Conservation (phyloP, 1,140 invertebrate genomes). For the Bursaphelenchus mucronatus region DNA sequence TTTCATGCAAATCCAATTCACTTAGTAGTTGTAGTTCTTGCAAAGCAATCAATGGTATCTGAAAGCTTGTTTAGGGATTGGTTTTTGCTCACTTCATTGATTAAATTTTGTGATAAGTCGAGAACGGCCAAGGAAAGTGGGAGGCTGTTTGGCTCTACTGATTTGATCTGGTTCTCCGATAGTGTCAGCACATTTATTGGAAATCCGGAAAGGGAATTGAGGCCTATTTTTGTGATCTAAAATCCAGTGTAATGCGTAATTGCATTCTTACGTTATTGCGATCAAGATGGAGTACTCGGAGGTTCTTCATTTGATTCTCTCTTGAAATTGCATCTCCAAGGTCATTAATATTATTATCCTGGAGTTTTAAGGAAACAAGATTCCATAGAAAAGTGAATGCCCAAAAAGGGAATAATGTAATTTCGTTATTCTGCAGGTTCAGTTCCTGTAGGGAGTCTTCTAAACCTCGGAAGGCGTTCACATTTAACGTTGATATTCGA, state of each 20-base stretch:
- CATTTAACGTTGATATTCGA: conserved; percentile 39
- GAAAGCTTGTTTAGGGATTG: conserved; percentile 3
- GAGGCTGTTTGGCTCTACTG: conserved; percentile 29
- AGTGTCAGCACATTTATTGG: conserved; percentile 45
- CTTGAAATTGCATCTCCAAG: conserved; percentile 24
- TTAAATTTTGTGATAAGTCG: conserved; percentile 37
- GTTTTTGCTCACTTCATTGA: conserved; percentile 32
- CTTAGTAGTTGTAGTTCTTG: conserved; percentile 21
- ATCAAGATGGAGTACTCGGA: conserved; percentile 38
- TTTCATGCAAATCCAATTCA: conserved; percentile 38
- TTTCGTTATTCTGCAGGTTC: conserved; percentile 27
- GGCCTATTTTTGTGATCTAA: conserved; percentile 31
- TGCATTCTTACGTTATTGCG: conserved; percentile 28
- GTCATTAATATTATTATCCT: conserved; percentile 32
- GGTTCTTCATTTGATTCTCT: conserved; percentile 36
- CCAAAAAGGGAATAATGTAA: conserved; percentile 36
- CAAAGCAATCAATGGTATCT: conserved; percentile 21
- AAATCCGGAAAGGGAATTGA: conserved; percentile 20
- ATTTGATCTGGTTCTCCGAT: conserved; percentile 35
- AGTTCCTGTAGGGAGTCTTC: conserved; percentile 36
- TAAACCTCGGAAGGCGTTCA: conserved; percentile 46
- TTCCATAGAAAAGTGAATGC: conserved; percentile 37
- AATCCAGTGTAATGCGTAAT: conserved; percentile 7
- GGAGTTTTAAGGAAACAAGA: conserved; percentile 32
- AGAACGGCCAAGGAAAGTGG: conserved; percentile 36